These are phyloP conservation scores for Thelaira solivaga DNA, from an alignment of 2,888 invertebrate genomes.

Conservation along the genomic window DNA sequence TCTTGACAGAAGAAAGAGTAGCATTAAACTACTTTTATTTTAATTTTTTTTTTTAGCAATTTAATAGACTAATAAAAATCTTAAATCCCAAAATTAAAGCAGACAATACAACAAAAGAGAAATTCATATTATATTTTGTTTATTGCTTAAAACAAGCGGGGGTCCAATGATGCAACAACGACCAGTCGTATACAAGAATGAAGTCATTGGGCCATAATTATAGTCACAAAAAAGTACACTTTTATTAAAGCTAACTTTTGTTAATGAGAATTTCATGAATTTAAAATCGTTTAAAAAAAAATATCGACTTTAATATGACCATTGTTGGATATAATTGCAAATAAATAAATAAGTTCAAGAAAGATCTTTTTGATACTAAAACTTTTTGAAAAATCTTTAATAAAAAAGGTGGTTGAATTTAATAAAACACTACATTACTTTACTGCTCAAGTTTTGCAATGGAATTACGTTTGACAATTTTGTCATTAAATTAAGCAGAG, in stretches of 20 bases:
- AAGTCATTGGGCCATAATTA: background rate
- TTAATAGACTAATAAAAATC: slow-evolving; percentile 23
- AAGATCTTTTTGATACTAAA: no score
- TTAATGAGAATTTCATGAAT: no score
- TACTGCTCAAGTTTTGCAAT: background rate
- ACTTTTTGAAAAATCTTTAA: no score
- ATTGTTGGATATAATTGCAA: no score
- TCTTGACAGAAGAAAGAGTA: background rate
- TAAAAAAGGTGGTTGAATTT: no score
- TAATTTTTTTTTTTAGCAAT: background rate
- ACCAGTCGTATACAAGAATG: background rate
- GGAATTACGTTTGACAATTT: slow-evolving; percentile 16
- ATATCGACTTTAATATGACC: no score
- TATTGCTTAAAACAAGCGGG: background rate
- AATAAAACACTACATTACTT: slow-evolving; percentile 2
- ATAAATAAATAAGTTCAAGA: no score
- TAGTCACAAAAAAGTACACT: background rate
- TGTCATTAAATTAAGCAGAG: slow-evolving; percentile 17
- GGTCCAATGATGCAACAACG: background rate
- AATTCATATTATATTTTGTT: background rate
- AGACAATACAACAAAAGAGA: background rate
- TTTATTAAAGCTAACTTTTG: background rate
- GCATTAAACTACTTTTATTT: background rate
- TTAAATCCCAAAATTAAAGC: slow-evolving; percentile 6
- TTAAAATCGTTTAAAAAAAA: no score